phyloP scores from a whole-genome alignment of 1,140 invertebrate species.

The Drosophila quadrilineata region DNA sequence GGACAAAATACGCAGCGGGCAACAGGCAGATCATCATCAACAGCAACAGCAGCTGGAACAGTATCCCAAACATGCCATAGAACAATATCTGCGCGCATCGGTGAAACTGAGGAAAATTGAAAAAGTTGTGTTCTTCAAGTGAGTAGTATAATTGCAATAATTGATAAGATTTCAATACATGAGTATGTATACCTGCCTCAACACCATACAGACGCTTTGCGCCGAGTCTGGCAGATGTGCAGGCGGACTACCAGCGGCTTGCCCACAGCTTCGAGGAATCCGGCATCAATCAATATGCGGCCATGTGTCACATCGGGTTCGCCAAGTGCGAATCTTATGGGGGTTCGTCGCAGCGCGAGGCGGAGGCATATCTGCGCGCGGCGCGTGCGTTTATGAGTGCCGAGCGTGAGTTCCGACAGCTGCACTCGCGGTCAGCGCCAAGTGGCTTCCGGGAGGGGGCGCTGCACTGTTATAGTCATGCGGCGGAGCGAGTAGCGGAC shows the following conservation, averaged over 20 bases:
- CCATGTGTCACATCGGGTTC: conserved; percentile 74
- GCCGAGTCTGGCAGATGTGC: conserved; percentile 69
- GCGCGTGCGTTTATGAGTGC: conserved; percentile 61
- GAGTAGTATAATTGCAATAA: too few species aligned
- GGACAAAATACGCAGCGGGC: conserved; percentile 45
- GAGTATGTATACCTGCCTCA: neutral
- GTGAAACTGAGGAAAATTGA: conserved; percentile 79
- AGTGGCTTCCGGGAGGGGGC: conserved; percentile 67
- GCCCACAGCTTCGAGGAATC: conserved; percentile 73
- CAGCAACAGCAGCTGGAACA: conserved; percentile 52
- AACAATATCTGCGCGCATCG: conserved; percentile 71
- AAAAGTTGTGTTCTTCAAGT: conserved; percentile 78
- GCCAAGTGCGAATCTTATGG: conserved; percentile 71
- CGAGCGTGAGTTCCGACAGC: conserved; percentile 40
- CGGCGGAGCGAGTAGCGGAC: conserved; percentile 59
- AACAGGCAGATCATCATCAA: conserved; percentile 8
- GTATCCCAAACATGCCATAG: conserved; percentile 63
- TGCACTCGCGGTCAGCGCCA: conserved; percentile 50
- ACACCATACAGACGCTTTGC: conserved; percentile 62
- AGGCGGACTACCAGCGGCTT: conserved; percentile 69
- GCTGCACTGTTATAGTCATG: conserved; percentile 64
- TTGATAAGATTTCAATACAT: too few species aligned
- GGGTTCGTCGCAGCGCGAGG: conserved; percentile 55
- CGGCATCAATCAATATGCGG: conserved; percentile 74
- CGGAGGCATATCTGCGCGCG: conserved; percentile 67